Evolutionary conservation across 1,140 invertebrate genomes (phyloP), one percentile per base, ranked within the genome.

Genomic region (Panagrolaimus sp.): DNA sequence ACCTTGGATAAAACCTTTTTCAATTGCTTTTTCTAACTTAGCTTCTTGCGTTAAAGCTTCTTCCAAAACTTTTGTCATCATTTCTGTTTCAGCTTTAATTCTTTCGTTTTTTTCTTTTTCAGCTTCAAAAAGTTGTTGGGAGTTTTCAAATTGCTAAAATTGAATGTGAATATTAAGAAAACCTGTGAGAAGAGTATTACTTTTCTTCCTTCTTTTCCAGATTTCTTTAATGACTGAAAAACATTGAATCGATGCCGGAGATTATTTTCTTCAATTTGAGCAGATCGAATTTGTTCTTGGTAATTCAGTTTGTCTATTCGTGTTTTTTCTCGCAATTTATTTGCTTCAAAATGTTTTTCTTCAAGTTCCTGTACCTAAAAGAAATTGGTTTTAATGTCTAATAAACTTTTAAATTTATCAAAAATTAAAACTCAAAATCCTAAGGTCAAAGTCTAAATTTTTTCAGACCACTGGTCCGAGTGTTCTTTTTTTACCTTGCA

Each of bases 241-340:
- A 57, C 51, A 57, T 57, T 57, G 20, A 25, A 57, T 27, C 51
- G 51, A 57, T 57, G 51, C 8, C 51, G 51, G 27, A 57, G 51
- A 23, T 57, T 57, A 13, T 57, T 57, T 57, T 57, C 51, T 25
- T 57, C 51, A 27, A 57, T 16, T 57, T 23, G 20, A 9, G 51
- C 51, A 11, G 20, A 27, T 27, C 51, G 51, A 57, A 57, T 57
- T 13, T 11, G 0, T 11, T 57, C 51, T 16, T 57, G 20, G 5
- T 1, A 13, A 8, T 20, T 20, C 8, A 57, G n/a, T 23, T 16
- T 57, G 4, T 57, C 51, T 3, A 27, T 13, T 23, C 27, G n/a
- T 20, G 27, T 9, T 13, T 57, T 57, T 20, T 57, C 51, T 23
- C 51, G 20, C 9, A 16, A 20, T 57, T 57, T 16, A 16, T 25